Conservation (phyloP, 1,140 invertebrate genomes). For the Lasioglossum baleicum region DNA sequence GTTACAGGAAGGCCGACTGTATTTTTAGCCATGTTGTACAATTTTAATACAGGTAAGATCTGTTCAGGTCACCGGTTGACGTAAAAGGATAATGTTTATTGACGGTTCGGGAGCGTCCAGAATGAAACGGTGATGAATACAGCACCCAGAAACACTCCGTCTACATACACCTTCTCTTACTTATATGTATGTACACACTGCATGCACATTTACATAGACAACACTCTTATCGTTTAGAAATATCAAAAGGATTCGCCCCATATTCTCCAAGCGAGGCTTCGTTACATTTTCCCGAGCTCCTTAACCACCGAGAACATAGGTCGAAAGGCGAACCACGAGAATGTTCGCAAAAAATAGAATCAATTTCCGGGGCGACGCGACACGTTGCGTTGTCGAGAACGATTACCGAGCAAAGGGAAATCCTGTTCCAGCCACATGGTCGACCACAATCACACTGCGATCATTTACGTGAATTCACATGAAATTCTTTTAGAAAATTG, state of each 20-base stretch:
- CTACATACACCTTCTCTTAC: constrained; percentile 15
- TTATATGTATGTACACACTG: constrained; percentile 55
- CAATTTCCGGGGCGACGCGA: constrained; percentile 12
- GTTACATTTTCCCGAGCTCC: neutral
- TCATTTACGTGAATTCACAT: too few species aligned
- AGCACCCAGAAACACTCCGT: constrained; percentile 21
- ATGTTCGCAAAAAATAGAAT: constrained; percentile 32
- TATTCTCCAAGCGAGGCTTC: constrained; percentile 11
- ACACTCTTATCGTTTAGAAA: constrained; percentile 62
- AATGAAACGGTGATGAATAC: constrained; percentile 36
- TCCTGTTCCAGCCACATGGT: neutral
- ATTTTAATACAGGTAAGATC: neutral
- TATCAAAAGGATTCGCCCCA: constrained; percentile 57
- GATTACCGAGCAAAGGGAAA: constrained; percentile 30
- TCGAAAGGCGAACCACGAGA: constrained; percentile 8
- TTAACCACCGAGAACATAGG: neutral
- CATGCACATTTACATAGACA: constrained; percentile 62
- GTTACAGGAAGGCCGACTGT: too few species aligned
- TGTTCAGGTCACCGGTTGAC: neutral
- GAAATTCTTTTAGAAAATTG: too few species aligned
- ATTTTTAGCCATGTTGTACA: too few species aligned
- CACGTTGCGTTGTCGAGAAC: neutral
- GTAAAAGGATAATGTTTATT: constrained; percentile 3
- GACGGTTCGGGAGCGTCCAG: constrained; percentile 9
- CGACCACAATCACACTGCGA: neutral